Evolutionary conservation across 30 jellyfish, hydroid and myxozoan species (phyloP), one percentile per base, ranked within the genome.

Genomic region (Aurelia coerulea): DNA sequence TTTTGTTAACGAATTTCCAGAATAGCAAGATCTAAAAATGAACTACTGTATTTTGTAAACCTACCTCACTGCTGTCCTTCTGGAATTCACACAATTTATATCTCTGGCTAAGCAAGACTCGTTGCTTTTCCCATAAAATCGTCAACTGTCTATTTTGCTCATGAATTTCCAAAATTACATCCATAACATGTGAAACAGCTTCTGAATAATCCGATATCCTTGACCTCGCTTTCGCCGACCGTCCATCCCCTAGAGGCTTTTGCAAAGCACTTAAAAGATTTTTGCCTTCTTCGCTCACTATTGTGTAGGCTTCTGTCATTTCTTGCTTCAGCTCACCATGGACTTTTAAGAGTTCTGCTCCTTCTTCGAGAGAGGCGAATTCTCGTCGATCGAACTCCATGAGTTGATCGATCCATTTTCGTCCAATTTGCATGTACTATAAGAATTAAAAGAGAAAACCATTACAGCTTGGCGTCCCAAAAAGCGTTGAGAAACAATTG

Each of bases 131-230:
- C 99, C 98, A 95, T 78, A 62, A 39, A 18, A 90, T 90, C 23
- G 85, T 90, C 52, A 95, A 81, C 82, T 88, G 97, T 72, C 97
- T 86, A 79, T 95, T 95, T 62, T 84, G 98, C 81, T 95, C 99
- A 51, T 95, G 97, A 90, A 95, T 80, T 52, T 86, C 97, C 31
- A 95, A 84, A 67, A 95, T 80, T 8, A 80, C 86, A 49, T 95
- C 99, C 99, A 95, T 95, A 54, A 95, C 99, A 63, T 88, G 98
- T 13, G 99, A 95, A 49, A 97, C 98, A 5, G 99, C 97, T 64
- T 90, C 97, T 11, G 98, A 77, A 76, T 86, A 95, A 69, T 95
- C 99, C 52, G 99, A 95, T 31, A 91, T 79, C 68, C 99, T 79
- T 16, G 99, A 95, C 65, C 98, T 86, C 63, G 95, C 99, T 71